Evolutionary conservation across 2,113 vertebrate species (phyloP), one percentile per base, ranked within the genome.

Genomic region (Otolemur garnettii): DNA sequence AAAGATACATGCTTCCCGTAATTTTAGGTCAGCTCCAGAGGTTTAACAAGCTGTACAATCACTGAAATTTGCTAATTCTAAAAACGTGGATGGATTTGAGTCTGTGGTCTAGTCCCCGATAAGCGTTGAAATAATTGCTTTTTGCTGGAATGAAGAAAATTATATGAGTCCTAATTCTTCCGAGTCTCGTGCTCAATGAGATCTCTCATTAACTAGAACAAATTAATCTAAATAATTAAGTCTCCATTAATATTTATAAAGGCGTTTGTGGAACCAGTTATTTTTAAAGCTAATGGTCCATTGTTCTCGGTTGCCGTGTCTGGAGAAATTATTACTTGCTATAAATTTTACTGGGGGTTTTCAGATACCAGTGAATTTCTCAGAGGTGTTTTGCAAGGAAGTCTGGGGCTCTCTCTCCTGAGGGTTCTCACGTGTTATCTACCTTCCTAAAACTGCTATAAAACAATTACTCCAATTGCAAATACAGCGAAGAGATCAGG

Each of bases 41-140:
- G 53, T 22, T 53, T 30, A 7, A 71, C 21, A 60, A 38, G 1
- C 26, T 11, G 66, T 24, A 35, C 7, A 7, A 19, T 24, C 35
- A 33, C 1, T 50, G 26, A 18, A 26, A 82, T 26, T 50, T 50
- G 68, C 77, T 33, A 59, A 75, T 0, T 38, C 24, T 19, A 24
- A 50, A 7, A 69, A 33, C 45, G 50, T 4, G 19, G 4, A 26
- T 14, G 35, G 19, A 24, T 68, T 83, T 83, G 8, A 17, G 3
- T 30, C 18, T 2, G 0, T 57, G 4, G 0, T 45, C 28, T 4
- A 5, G 0, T 72, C 17, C 5, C 28, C 28, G 18, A 55, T 15
- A 55, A 38, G 75, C 4, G 6, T 6, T 24, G 42, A n/a, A 57
- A 59, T 42, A 59, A 50, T 8, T 22, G 18, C 59, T 82, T 50